phyloP scores from a whole-genome alignment of 1,140 invertebrate genomes.

The Branchinecta lynchi region DNA sequence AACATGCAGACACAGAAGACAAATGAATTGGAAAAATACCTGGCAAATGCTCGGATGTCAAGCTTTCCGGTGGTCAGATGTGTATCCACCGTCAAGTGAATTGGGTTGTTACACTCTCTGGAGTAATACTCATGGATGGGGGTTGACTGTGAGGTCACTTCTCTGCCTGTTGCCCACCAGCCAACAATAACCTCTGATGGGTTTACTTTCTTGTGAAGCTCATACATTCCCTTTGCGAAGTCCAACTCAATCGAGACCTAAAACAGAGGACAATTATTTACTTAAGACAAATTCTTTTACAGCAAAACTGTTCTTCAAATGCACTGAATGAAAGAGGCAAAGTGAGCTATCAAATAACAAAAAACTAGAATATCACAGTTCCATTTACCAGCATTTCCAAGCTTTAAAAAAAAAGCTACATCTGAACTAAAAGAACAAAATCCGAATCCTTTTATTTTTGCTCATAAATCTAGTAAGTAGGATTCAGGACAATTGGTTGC shows the following conservation, averaged over 20 bases:
- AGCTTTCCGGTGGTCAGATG: constrained; percentile 60
- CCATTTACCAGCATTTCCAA: too few relatives aligned
- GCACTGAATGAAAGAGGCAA: too few relatives aligned
- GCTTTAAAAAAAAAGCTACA: too few relatives aligned
- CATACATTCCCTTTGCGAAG: constrained; percentile 87
- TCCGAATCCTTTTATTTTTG: too few relatives aligned
- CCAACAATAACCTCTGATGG: constrained; percentile 80
- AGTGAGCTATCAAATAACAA: too few relatives aligned
- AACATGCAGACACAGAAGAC: neutral
- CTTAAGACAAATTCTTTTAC: neutral
- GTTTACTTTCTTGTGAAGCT: constrained; percentile 82
- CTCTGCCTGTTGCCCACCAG: constrained; percentile 93
- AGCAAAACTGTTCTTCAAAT: neutral
- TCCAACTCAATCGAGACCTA: constrained; percentile 88
- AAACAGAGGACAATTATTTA: too few relatives aligned
- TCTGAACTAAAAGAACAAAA: too few relatives aligned
- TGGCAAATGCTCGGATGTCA: constrained; percentile 76
- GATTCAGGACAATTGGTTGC: too few relatives aligned
- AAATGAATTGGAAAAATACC: constrained; percentile 30
- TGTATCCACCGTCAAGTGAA: constrained; percentile 88
- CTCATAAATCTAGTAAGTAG: too few relatives aligned
- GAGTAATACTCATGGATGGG: constrained; percentile 96
- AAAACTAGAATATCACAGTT: too few relatives aligned
- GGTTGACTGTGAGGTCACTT: constrained; percentile 89
- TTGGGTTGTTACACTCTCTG: constrained; percentile 76